These are phyloP conservation scores for Bradypodion ventrale DNA, from an alignment of 2,797 vertebrate species.

Conservation along the genomic window DNA sequence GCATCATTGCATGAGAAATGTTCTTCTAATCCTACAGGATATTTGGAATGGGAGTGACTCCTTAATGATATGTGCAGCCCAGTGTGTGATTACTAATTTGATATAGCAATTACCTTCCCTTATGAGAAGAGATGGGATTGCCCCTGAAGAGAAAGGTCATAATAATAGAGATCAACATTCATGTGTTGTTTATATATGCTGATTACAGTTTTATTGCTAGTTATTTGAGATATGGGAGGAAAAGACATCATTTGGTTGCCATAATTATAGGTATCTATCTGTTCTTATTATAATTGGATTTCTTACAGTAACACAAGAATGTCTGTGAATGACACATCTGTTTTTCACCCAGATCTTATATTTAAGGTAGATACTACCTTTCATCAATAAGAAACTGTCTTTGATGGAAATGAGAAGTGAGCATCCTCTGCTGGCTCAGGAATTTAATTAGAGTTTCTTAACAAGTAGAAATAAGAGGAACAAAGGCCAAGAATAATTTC, in stretches of 20 bases:
- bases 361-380: neutral
- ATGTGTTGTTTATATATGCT: slow-evolving; percentile 62
- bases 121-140: slow-evolving; percentile 56
- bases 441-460: slow-evolving; percentile 28
- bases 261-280: slow-evolving; percentile 50
- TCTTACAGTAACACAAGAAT: slow-evolving; percentile 45
- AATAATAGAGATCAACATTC: slow-evolving; percentile 56
- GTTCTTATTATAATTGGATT: slow-evolving; percentile 50
- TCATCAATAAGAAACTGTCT: slow-evolving; percentile 34
- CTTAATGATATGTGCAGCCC: slow-evolving; percentile 36
- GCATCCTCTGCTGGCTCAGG: slow-evolving; percentile 28
- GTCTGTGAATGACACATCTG: slow-evolving; percentile 24
- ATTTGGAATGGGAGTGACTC: slow-evolving; percentile 30
- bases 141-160: slow-evolving; percentile 61
- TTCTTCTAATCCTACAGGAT: slow-evolving; percentile 23
- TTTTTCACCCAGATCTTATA: neutral
- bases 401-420: slow-evolving; percentile 6
- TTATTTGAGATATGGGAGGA: slow-evolving; percentile 40
- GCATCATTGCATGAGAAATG: slow-evolving; percentile 8
- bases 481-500: slow-evolving; percentile 7
- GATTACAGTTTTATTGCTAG: slow-evolving; percentile 47
- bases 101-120: slow-evolving; percentile 58
- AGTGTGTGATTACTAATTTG: slow-evolving; percentile 48
- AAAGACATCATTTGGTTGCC: slow-evolving; percentile 41
- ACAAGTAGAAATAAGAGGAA: neutral